Base-by-base conservation (phyloP, 1,140 invertebrate genomes). In the Diorhabda sublineata region DNA sequence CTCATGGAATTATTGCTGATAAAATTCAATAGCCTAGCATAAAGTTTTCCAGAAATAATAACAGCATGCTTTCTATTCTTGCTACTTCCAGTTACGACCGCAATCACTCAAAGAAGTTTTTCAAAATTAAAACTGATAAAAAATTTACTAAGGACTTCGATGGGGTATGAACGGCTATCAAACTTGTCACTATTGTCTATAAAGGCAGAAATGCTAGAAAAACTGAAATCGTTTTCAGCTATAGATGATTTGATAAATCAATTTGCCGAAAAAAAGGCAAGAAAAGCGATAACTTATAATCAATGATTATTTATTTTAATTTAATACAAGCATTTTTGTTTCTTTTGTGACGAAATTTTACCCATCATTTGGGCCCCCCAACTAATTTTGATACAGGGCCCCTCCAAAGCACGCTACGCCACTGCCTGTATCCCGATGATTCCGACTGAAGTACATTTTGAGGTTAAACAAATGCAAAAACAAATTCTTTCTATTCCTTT, bases 21-120 rank as follows among this genome's bases (percentile, higher is more conserved):
- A 76, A 74, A 77, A 76, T 76, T 72, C 69, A 75, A 75, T 75
- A 70, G 67, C 69, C 67, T 75, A 72, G 69, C 72, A 74, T 74
- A 66, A 66, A 78, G 73, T 77, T 77, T 77, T 77, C 71, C 72
- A 56, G 74, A 77, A 69, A 72, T 77, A 57, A 74, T 76, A 58
- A 76, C 74, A 78, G 71, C 75, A 57, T 69, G 58, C 45, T 69
- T 69, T 76, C 72, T 77, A 76, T 77, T 77, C 69, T 76, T 76
- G 73, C 77, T 70, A 67, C 75, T 77, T 77, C 72, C 75, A 72
- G 74, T 77, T 72, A 76, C 71, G 70, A 74, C 72, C 66, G 74
- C 74, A 70, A 70, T 67, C 3, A 74, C 70, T 68, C 69, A 73
- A 73, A 76, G 69, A 71, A 73, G 74, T 75, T 73, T 77, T 74